phyloP scores from a whole-genome alignment of 2,888 invertebrate genomes.

The Eilema sororculum region DNA sequence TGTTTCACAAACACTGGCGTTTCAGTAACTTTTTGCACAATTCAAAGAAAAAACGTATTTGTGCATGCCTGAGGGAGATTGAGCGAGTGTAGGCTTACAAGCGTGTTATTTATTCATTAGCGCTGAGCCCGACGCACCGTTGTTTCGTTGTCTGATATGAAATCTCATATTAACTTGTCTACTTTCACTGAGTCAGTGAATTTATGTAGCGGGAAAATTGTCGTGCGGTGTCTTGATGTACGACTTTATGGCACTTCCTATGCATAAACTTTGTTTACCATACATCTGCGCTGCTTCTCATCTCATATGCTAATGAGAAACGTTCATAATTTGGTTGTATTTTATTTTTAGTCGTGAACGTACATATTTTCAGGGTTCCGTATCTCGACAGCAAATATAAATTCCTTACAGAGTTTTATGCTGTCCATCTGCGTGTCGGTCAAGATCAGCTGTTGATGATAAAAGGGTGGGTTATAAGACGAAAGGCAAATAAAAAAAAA shows the following conservation, averaged over 20 bases:
- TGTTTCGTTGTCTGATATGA: slow-evolving; percentile 66
- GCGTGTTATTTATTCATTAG: slow-evolving; percentile 69
- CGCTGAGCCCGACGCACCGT: slow-evolving; percentile 53
- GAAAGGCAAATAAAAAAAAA: no score
- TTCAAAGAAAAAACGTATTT: slow-evolving; percentile 43
- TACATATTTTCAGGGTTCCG: neutral
- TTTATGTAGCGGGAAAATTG: slow-evolving; percentile 76
- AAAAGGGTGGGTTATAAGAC: no score
- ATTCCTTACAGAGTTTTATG: neutral
- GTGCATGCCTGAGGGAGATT: slow-evolving; percentile 50
- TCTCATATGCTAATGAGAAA: slow-evolving; percentile 36
- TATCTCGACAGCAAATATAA: neutral
- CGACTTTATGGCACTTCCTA: slow-evolving; percentile 61
- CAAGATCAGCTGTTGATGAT: no score
- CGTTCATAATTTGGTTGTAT: slow-evolving; percentile 38
- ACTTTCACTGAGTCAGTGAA: slow-evolving; percentile 67
- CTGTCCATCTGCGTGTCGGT: neutral
- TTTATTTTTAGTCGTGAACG: slow-evolving; percentile 12
- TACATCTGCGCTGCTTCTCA: slow-evolving; percentile 35
- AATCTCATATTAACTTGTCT: slow-evolving; percentile 78
- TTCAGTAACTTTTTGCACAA: slow-evolving; percentile 39
- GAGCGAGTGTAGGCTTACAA: slow-evolving; percentile 57
- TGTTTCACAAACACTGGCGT: slow-evolving; percentile 26
- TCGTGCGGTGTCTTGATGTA: slow-evolving; percentile 65
- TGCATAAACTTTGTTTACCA: slow-evolving; percentile 59